Evolutionary conservation across 2,113 vertebrate species (phyloP).

Genomic region (Lepus timidus): DNA sequence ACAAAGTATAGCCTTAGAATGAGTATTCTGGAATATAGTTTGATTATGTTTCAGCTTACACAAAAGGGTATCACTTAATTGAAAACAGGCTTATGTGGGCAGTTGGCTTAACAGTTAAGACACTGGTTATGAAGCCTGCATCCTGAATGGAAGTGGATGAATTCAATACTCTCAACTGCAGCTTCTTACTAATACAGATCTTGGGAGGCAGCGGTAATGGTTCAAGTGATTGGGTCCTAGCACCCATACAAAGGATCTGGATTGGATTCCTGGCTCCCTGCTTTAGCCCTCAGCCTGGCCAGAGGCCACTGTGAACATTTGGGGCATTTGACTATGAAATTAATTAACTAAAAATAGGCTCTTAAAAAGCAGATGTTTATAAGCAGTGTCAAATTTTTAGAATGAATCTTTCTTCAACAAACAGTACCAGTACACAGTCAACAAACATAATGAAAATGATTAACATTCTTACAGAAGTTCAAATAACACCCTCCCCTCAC

Average conservation of each 20-base stretch:
- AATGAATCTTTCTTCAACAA: constrained; percentile 29
- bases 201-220: too few relatives aligned
- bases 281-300: too few relatives aligned
- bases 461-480: constrained; percentile 12
- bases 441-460: constrained; percentile 32
- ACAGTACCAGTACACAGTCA: constrained; percentile 35
- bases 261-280: too few relatives aligned
- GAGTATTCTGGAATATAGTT: constrained; percentile 4
- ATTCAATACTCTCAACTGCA: too few relatives aligned
- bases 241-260: too few relatives aligned
- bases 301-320: too few relatives aligned
- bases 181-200: too few relatives aligned
- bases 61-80: not conserved
- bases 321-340: too few relatives aligned
- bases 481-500: not conserved
- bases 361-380: not conserved
- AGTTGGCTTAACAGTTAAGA: too few relatives aligned
- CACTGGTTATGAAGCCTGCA: too few relatives aligned
- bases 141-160: too few relatives aligned
- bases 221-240: too few relatives aligned
- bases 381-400: constrained; percentile 26
- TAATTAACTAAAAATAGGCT: not conserved
- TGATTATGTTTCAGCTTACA: constrained; percentile 49
- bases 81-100: not conserved
- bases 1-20: constrained; percentile 44